A percentile compares a stretch with the other conserved stretches of the same genome.
phyloP scores from a whole-genome alignment of 37 sponge, comb jelly and placozoan genomes.

The Corticium candelabrum region DNA sequence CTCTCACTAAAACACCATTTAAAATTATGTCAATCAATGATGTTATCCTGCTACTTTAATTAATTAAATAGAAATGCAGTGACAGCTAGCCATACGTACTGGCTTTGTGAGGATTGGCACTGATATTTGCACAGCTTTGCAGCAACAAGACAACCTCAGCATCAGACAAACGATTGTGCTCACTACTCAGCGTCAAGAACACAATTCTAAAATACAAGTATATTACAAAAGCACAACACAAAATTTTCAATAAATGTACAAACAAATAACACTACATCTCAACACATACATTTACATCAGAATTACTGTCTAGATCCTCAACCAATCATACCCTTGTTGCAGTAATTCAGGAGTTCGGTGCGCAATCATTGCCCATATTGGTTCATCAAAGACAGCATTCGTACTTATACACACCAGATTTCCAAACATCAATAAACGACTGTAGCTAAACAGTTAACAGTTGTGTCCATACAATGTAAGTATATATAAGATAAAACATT shows the following conservation, averaged over 20 bases:
- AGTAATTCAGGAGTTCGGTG: not conserved
- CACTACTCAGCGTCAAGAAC: not conserved
- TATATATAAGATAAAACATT: too few relatives aligned
- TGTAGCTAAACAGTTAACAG: too few relatives aligned
- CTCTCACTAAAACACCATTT: not conserved
- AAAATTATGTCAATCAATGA: too few relatives aligned
- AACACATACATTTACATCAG: too few relatives aligned
- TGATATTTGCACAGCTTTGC: not conserved
- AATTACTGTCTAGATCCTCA: too few relatives aligned
- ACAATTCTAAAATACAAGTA: not conserved
- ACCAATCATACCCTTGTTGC: not conserved
- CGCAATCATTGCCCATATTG: conserved; percentile 12
- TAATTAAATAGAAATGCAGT: not conserved
- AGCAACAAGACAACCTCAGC: not conserved
- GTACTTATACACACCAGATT: conserved; percentile 18
- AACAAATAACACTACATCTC: too few relatives aligned
- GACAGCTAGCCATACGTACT: not conserved
- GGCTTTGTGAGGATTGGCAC: not conserved
- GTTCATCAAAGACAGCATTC: conserved; percentile 2
- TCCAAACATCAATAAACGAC: conserved; percentile 23
- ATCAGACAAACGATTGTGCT: not conserved
- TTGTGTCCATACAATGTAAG: too few relatives aligned
- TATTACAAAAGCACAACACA: too few relatives aligned
- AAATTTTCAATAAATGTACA: too few relatives aligned
- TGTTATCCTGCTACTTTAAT: too few relatives aligned